Base-by-base conservation (phyloP, 2,888 invertebrate genomes). In the Andrena flavipes region DNA sequence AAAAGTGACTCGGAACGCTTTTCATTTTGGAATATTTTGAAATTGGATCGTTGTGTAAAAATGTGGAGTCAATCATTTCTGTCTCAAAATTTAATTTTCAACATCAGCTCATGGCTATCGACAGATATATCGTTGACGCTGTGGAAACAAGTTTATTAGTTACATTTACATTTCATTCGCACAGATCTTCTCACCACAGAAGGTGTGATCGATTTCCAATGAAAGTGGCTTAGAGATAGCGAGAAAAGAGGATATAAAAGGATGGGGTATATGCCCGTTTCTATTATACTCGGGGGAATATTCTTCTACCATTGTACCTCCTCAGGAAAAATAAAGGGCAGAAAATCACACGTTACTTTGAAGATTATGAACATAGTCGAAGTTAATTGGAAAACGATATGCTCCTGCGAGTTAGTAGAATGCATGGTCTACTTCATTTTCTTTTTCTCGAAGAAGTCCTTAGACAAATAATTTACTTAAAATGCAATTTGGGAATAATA, bases 191-290 rank as follows among this genome's bases (percentile, higher is more conserved):
- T 16, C 62, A 10, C 54, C 30, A 2, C 10, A 5, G 30, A 20
- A 51, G 30, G 42, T 16, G 10, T 67, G 59, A 80, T 79, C 62
- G 80, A 81, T 81, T 81, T 81, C 29, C 68, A 42, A 73, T 69
- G 48, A 64, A 73, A 59, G 56, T 59, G 8, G 68, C 35, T 69
- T 29, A 68, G 56, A 64, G 33, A 73, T 42, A 30, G 35, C 3
- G 67, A 67, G 65, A 63, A 60, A 59, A 75, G 48, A n/a, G 51
- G 51, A 30, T 59, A 68, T 63, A 80, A 80, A 74, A 49, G 67
- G 5, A 51, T 5, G 33, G 49, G 20, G 42, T 60, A 13, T 65
- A 64, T 33, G 69, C 26, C 67, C 26, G 29, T 67, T 67, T 74
- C 48, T 70, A 80, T 75, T 82, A 80, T 62, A 10, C 80, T 23